Evolutionary conservation across 2,113 vertebrate species (phyloP), one percentile per base, ranked within the genome.

Genomic region (Tetraodon nigroviridis): DNA sequence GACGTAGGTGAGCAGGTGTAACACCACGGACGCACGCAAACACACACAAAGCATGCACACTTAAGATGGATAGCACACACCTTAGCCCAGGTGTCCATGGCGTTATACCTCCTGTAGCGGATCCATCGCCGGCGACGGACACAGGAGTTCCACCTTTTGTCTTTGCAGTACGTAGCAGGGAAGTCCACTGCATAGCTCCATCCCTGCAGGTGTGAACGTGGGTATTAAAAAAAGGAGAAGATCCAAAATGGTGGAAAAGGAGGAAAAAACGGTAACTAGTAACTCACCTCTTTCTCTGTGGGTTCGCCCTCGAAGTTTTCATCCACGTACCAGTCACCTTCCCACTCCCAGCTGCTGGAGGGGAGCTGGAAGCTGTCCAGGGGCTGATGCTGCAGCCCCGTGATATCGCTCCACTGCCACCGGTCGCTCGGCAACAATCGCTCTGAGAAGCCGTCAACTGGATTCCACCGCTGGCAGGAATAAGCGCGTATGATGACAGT

Each of bases 101-200:
- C 90, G 60, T 92, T 95, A 86, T 96, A 99, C 90, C 92, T 92
- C 87, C 97, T 90, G 86, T 98, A 94, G 56, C 97, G 93, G 59
- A 97, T 90, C 97, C 95, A 99, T 75, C 93, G 89, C 56, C 94
- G 88, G 41, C 97, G 93, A 66, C 97, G 90, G 62, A 99, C 97
- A 14, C 94, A 99, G 7, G 97, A 99, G 84, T 98, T 99, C 97
- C 96, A 99, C 68, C 90, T 95, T 81, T 97, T 98, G 80, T 95
- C 94, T 86, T 93, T 94, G 0, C 92, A 94, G 88, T 99, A 99
- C 61, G 90, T 89, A 66, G 94, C 94, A 0, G 97, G 97, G 69
- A 99, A 99, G 86, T 99, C 96, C 0, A 99, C 92, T 80, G 94
- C 92, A 0, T 99, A 99, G 0, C 91, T 95, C 97, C 97, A 99